Conservation (phyloP, 1,140 invertebrate genomes). For the Halictus rubicundus region DNA sequence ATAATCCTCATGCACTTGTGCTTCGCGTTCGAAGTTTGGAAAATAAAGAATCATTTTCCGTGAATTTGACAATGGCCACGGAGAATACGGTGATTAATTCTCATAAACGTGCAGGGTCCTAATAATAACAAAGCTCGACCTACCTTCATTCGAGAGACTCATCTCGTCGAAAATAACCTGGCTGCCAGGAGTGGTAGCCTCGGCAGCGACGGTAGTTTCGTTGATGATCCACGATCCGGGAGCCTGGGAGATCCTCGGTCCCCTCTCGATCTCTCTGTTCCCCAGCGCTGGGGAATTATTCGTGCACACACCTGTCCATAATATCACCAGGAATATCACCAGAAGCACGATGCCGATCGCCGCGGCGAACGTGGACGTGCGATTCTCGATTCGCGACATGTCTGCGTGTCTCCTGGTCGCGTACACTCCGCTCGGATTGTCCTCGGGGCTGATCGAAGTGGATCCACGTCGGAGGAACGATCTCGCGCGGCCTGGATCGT, state of each 20-base stretch:
- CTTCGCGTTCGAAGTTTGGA: no score
- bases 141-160: slow-evolving; percentile 52
- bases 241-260: background rate
- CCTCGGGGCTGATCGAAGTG: background rate
- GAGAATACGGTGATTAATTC: no score
- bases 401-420: slow-evolving; percentile 22
- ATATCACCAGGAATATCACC: slow-evolving; percentile 57
- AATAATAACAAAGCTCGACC: background rate
- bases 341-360: slow-evolving; percentile 54
- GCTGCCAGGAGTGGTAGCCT: no score
- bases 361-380: slow-evolving; percentile 56
- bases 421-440: background rate
- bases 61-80: no score
- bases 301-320: slow-evolving; percentile 56
- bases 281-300: background rate
- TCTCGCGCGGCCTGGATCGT: background rate
- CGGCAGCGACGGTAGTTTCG: background rate
- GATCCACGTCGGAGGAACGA: slow-evolving; percentile 6
- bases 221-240: background rate
- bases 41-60: no score
- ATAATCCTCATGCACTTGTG: no score
- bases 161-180: slow-evolving; percentile 3
- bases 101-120: no score
- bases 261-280: background rate
- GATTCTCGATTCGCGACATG: slow-evolving; percentile 63